Evolutionary conservation across 2,113 vertebrate genomes (phyloP).

Genomic region (Syngnathus typhle): DNA sequence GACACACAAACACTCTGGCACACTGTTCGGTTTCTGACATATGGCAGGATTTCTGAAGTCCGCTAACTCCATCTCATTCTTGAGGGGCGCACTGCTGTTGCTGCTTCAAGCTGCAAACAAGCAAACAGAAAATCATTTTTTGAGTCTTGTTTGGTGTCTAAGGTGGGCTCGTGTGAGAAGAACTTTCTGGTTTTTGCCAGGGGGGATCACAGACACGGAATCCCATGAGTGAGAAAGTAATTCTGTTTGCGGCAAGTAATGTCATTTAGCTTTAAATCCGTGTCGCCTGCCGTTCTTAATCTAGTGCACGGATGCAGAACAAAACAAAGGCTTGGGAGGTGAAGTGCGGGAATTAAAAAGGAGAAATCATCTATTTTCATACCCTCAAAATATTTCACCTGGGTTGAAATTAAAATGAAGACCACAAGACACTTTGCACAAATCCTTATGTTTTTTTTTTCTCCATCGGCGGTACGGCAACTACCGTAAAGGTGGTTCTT

Average conservation of each 20-base stretch:
- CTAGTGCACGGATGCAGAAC: constrained; percentile 4
- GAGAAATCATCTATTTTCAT: constrained; percentile 17
- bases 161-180: constrained; percentile 31
- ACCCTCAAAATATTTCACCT: constrained; percentile 41
- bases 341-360: background rate
- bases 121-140: constrained; percentile 45
- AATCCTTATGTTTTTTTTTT: constrained; percentile 36
- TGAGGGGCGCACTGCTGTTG: constrained; percentile 63
- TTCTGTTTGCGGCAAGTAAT: constrained; percentile 25
- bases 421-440: constrained; percentile 30
- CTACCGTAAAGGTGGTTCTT: constrained; percentile 44
- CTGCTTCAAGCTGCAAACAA: constrained; percentile 65
- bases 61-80: constrained; percentile 35
- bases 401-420: constrained; percentile 47
- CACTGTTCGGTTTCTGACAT: constrained; percentile 19
- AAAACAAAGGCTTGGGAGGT: constrained; percentile 7
- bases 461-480: constrained; percentile 26
- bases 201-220: constrained; percentile 18
- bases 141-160: constrained; percentile 38
- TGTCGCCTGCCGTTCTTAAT: constrained; percentile 16
- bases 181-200: constrained; percentile 30
- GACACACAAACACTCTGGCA: background rate
- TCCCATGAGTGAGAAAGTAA: constrained; percentile 18
- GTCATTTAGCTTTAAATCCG: constrained; percentile 34
- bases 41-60: constrained; percentile 37